These are phyloP conservation scores for Aphelinus certus DNA, from an alignment of 1,140 invertebrate genomes.

Conservation along the genomic window DNA sequence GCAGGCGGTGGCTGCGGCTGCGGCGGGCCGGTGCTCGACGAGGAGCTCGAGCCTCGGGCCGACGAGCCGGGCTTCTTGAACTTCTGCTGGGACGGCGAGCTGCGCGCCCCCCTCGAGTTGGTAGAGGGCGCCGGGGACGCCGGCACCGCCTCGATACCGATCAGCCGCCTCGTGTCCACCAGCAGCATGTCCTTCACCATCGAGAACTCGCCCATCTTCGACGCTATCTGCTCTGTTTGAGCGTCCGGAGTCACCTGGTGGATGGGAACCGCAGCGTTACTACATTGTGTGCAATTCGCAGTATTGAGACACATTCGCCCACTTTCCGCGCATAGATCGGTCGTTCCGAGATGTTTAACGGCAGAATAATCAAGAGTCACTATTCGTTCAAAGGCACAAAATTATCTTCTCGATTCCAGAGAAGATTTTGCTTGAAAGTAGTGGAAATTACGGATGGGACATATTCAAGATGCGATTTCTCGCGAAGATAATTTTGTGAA, in stretches of 20 bases:
- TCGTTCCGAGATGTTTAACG: too few relatives aligned
- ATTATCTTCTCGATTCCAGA: too few relatives aligned
- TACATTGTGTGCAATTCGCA: too few relatives aligned
- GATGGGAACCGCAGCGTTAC: background rate
- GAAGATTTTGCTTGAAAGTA: too few relatives aligned
- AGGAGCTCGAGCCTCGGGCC: slow-evolving; percentile 49
- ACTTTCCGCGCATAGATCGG: too few relatives aligned
- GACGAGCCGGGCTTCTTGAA: slow-evolving; percentile 71
- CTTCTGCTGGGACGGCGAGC: slow-evolving; percentile 61
- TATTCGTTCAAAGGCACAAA: too few relatives aligned
- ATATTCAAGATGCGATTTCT: too few relatives aligned
- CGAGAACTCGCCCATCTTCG: slow-evolving; percentile 77
- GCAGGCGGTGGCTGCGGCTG: too few relatives aligned
- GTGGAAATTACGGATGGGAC: too few relatives aligned
- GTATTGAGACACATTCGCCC: too few relatives aligned
- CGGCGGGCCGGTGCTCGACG: slow-evolving; percentile 47
- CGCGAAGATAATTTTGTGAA: too few relatives aligned
- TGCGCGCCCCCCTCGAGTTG: slow-evolving; percentile 45
- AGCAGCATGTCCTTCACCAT: slow-evolving; percentile 70
- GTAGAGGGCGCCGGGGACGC: slow-evolving; percentile 63
- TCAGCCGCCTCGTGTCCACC: slow-evolving; percentile 73
- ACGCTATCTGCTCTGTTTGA: slow-evolving; percentile 77
- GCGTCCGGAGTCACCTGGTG: slow-evolving; percentile 73
- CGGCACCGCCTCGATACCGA: slow-evolving; percentile 77
- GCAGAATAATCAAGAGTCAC: too few relatives aligned